These are phyloP conservation scores for Eilema depressum DNA, from an alignment of 2,888 invertebrate species.

Conservation along the genomic window DNA sequence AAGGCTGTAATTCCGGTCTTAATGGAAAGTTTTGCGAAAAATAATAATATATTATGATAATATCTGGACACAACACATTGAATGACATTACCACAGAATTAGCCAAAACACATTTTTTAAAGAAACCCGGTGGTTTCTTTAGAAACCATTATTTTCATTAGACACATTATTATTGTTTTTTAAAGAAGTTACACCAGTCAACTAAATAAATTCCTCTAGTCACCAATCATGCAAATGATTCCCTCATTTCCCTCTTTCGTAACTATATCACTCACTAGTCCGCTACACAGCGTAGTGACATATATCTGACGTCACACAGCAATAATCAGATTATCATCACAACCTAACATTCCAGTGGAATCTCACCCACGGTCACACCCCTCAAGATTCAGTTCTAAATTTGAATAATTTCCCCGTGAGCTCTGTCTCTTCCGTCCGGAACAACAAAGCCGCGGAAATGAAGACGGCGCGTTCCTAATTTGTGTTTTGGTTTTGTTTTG, in stretches of 20 bases:
- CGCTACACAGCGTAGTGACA: neutral
- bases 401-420: constrained; percentile 49
- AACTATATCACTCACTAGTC: neutral
- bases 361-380: constrained; percentile 15
- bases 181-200: too few species aligned
- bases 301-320: neutral
- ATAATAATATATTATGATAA: too few species aligned
- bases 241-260: too few species aligned
- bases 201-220: neutral
- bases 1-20: neutral
- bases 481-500: constrained; percentile 38
- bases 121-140: too few species aligned
- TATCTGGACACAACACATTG: too few species aligned
- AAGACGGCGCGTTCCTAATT: constrained; percentile 44
- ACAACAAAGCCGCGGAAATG: constrained; percentile 60
- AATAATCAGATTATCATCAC: constrained; percentile 33
- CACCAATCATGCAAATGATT: too few species aligned
- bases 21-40: too few species aligned
- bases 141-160: too few species aligned
- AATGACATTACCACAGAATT: too few species aligned
- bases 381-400: constrained; percentile 40
- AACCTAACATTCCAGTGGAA: constrained; percentile 19
- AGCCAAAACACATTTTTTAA: too few species aligned
- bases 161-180: too few species aligned
- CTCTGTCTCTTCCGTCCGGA: constrained; percentile 40